phyloP scores from a whole-genome alignment of 1,140 invertebrate genomes.

The Gryllus bimaculatus region DNA sequence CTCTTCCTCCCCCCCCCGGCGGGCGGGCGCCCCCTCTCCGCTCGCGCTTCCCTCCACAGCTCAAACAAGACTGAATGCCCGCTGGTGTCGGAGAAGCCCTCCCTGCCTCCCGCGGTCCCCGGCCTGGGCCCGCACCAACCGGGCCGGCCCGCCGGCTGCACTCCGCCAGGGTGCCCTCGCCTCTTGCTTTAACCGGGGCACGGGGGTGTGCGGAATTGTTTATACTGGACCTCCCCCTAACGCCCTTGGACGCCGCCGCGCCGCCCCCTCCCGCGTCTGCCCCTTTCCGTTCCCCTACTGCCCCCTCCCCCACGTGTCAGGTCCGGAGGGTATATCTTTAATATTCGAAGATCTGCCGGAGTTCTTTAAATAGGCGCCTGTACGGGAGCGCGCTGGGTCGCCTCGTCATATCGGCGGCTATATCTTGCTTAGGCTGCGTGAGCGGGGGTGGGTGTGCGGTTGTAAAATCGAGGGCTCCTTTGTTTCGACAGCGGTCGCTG shows the following conservation, averaged over 20 bases:
- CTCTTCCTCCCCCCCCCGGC: too few species aligned
- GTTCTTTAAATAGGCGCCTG: constrained; percentile 3
- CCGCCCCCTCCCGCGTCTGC: too few species aligned
- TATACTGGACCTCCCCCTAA: neutral
- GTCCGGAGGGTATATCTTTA: neutral
- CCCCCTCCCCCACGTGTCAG: neutral
- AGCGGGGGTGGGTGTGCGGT: neutral
- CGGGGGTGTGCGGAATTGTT: neutral
- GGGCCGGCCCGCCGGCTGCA: neutral
- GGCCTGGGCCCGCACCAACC: too few species aligned
- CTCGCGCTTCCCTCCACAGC: neutral
- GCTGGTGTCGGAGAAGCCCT: neutral
- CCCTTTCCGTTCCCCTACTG: too few species aligned
- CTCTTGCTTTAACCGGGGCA: neutral
- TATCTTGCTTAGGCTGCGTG: neutral
- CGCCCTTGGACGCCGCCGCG: too few species aligned
- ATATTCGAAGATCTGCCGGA: neutral
- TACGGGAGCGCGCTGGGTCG: neutral
- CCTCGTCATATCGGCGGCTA: neutral
- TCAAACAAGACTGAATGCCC: neutral
- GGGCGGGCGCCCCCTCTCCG: too few species aligned
- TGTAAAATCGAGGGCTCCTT: neutral
- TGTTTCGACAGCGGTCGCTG: neutral
- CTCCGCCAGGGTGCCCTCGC: neutral
- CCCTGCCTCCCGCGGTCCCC: too few species aligned